A percentile compares a stretch with the other conserved stretches of the same genome.
Evolutionary conservation across 2,113 vertebrate species (phyloP).

Genomic region (Calyptomena viridis): DNA sequence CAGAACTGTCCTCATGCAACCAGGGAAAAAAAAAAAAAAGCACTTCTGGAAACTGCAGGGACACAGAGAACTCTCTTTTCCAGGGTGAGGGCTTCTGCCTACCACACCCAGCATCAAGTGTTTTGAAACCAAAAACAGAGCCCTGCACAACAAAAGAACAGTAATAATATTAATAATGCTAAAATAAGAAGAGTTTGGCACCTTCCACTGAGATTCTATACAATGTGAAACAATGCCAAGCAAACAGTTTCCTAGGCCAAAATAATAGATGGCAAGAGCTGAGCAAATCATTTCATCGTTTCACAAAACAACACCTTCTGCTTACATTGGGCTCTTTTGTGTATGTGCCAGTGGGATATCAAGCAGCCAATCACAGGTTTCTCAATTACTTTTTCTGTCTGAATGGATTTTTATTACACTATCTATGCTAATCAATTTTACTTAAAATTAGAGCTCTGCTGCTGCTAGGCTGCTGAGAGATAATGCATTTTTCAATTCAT

Average conservation of each 20-base stretch:
- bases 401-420: neutral
- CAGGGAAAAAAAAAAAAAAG: neutral
- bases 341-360: neutral
- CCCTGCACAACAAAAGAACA: slow-evolving; percentile 1
- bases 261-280: neutral
- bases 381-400: neutral
- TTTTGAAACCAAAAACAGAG: slow-evolving; percentile 69
- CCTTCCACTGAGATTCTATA: neutral
- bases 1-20: neutral
- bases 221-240: neutral
- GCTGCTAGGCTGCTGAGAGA: neutral
- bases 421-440: neutral
- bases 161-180: neutral
- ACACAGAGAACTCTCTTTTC: neutral
- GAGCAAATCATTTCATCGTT: slow-evolving; percentile 1
- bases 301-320: neutral
- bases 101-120: slow-evolving; percentile 62
- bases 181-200: slow-evolving; percentile 34
- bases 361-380: neutral
- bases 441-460: neutral
- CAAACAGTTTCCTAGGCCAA: neutral
- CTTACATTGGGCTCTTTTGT: neutral
- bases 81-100: slow-evolving; percentile 43
- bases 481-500: neutral
- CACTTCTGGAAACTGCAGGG: neutral